These are phyloP conservation scores for Drosophila neotestacea DNA, from an alignment of 2,888 invertebrate species.

Conservation along the genomic window DNA sequence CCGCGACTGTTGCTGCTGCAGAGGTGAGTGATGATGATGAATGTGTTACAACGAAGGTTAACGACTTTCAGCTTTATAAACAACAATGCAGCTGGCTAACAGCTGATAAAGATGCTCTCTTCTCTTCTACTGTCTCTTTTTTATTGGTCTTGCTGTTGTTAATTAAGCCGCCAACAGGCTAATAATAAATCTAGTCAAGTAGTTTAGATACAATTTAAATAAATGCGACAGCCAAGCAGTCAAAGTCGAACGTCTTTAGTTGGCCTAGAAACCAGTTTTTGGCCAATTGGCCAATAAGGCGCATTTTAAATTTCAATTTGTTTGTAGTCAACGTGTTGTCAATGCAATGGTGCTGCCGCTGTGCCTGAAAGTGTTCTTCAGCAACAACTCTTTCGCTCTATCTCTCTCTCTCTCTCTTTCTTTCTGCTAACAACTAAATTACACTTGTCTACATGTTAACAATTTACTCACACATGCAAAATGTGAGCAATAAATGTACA, in stretches of 20 bases:
- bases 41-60: constrained; percentile 82
- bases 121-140: constrained; percentile 22
- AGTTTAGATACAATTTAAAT: constrained; percentile 76
- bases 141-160: constrained; percentile 34
- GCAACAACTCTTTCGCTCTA: constrained; percentile 25
- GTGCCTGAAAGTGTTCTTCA: constrained; percentile 51
- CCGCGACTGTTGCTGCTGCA: constrained; percentile 54
- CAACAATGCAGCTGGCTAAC: constrained; percentile 46
- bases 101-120: constrained; percentile 64
- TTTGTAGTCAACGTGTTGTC: constrained; percentile 77
- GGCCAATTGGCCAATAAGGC: constrained; percentile 63
- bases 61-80: constrained; percentile 81
- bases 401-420: constrained; percentile 18
- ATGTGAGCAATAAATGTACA: constrained; percentile 67
- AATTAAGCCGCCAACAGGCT: constrained; percentile 76
- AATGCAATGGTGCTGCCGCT: constrained; percentile 38
- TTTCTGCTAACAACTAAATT: constrained; percentile 75
- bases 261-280: constrained; percentile 65
- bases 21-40: constrained; percentile 82
- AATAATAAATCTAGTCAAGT: constrained; percentile 70
- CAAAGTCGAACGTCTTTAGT: constrained; percentile 51
- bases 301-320: constrained; percentile 81
- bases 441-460: constrained; percentile 81
- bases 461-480: constrained; percentile 64
- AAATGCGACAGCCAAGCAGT: constrained; percentile 67